A percentile compares a stretch with the other conserved stretches of the same genome.
phyloP scores from a whole-genome alignment of 2,797 vertebrate species.

The Limosa lapponica region DNA sequence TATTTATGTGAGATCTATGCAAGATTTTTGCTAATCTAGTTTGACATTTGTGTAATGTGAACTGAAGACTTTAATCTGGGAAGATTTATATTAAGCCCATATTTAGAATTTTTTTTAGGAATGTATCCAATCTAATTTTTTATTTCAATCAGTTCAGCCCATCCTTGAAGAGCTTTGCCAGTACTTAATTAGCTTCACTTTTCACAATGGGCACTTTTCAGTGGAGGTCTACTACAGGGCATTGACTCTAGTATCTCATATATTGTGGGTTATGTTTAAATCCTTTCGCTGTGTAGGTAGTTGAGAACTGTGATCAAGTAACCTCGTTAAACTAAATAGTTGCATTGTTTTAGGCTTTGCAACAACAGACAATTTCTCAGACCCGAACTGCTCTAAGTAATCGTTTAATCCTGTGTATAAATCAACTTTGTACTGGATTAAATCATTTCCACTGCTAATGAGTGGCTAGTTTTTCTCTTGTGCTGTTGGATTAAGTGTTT shows the following conservation, averaged over 20 bases:
- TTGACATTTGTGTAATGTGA: rapidly evolving
- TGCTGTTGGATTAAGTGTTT: neutral
- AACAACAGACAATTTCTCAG: neutral
- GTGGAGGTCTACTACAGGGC: neutral
- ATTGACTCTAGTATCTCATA: neutral
- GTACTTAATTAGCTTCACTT: neutral
- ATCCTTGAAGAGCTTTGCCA: neutral
- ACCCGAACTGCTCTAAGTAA: neutral
- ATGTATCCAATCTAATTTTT: neutral
- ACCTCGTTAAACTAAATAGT: neutral
- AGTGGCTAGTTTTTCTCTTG: neutral
- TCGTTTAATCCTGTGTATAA: neutral
- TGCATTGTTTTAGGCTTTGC: conserved; percentile 8
- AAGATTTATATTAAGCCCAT: neutral
- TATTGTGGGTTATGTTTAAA: neutral
- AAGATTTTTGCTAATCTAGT: neutral
- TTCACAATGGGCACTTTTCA: neutral
- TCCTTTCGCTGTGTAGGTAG: neutral
- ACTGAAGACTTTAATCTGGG: neutral
- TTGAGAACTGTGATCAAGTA: neutral
- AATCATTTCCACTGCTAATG: neutral
- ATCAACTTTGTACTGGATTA: neutral
- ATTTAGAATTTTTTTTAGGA: neutral
- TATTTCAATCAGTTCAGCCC: neutral
- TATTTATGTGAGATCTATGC: neutral